Percentiles rank a stretch among this genome's conserved stretches.
These are phyloP conservation scores for Paratilapia polleni DNA, from an alignment of 2,113 vertebrate genomes.

Conservation along the genomic window DNA sequence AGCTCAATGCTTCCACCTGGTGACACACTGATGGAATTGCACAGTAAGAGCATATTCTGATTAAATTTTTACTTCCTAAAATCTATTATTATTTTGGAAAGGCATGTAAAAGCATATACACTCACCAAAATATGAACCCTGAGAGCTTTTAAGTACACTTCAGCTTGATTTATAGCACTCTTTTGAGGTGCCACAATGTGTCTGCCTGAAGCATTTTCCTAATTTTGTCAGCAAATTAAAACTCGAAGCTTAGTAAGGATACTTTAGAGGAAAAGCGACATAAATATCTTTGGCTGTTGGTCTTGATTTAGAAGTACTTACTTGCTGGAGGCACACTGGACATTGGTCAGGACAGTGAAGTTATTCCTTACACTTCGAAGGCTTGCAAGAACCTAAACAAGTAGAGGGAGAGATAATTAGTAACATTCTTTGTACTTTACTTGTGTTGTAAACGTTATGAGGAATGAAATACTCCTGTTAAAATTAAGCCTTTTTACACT, in stretches of 20 bases:
- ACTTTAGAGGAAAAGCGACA: background rate
- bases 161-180: background rate
- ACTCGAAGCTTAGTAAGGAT: background rate
- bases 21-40: constrained; percentile 7
- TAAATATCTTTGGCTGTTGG: background rate
- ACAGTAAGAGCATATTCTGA: background rate
- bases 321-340: constrained; percentile 95
- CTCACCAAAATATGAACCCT: background rate
- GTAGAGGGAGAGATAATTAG: background rate
- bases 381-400: constrained; percentile 90
- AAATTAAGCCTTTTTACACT: rapidly evolving
- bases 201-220: background rate
- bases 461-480: background rate
- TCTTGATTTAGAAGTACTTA: constrained; percentile 73
- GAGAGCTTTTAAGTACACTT: background rate
- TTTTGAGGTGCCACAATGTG: background rate
- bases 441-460: background rate
- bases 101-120: background rate
- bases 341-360: constrained; percentile 93
- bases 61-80: background rate
- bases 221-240: background rate
- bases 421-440: background rate
- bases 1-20: constrained; percentile 32
- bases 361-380: constrained; percentile 96
- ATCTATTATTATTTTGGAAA: background rate